Base-by-base conservation (phyloP, 2,888 invertebrate species). In the Hypsopygia costalis region DNA sequence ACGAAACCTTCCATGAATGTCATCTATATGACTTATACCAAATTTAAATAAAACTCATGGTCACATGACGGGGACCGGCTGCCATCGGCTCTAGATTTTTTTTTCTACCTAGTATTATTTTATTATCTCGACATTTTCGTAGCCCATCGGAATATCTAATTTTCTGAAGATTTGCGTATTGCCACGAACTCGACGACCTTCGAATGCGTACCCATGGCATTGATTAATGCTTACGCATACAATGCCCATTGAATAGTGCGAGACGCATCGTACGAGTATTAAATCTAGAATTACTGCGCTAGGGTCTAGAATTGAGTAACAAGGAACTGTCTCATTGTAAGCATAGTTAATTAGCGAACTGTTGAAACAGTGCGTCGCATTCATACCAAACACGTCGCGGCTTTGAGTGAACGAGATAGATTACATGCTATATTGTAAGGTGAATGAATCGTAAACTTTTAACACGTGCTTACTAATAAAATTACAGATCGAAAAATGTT, bases 151-250 rank as follows among this genome's bases (percentile, higher is more conserved):
- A 52, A 51, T 52, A 50, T 51, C 46, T 52, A 35, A 52, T 43
- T 49, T 49, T 50, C 53, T 55, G 40, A 62, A 62, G 60, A 68
- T 73, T 71, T 59, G 59, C 64, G 62, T 65, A 57, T 52, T 55
- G 56, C 58, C 64, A 68, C 64, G 60, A 70, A 68, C 69, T 53
- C 52, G 51, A 44, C 67, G 78, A 79, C 83, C 83, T 83, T 82
- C 76, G 50, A 52, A 52, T 61, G 63, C 66, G 69, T 74, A 78
- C 61, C 72, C 78, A 74, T 81, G 81, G 79, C 82, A 82, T 80
- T 83, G 81, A 82, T 82, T 76, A 78, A 77, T 79, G 68, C 74
- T 77, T 76, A 79, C 76, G 71, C 75, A 81, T 76, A 81, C 79
- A 81, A 80, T 77, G 69, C 69, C 62, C 76, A 79, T 81, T 79